phyloP scores from a whole-genome alignment of 2,888 invertebrate species.

The Pterobdella sp. region DNA sequence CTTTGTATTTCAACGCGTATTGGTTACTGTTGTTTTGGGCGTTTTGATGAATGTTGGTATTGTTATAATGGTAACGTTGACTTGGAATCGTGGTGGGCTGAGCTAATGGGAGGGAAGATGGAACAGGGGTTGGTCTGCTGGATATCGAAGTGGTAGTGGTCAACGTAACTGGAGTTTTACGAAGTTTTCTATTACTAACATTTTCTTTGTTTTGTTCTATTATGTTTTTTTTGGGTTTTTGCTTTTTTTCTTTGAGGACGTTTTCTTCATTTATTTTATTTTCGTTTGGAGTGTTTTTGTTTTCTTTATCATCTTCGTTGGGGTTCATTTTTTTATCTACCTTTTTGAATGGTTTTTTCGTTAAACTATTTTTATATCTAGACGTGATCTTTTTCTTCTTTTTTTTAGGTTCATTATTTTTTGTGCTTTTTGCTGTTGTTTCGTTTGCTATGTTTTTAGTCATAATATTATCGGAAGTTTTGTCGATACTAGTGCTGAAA shows the following conservation, averaged over 20 bases:
- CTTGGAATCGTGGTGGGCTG: background rate
- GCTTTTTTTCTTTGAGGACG: background rate
- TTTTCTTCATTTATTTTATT: background rate
- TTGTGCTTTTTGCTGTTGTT: background rate
- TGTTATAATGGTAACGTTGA: background rate
- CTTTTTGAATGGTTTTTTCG: background rate
- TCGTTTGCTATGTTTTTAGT: background rate
- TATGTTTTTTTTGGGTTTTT: background rate
- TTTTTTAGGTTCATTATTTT: background rate
- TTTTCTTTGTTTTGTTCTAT: background rate
- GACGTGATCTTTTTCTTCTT: background rate
- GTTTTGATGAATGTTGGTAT: background rate
- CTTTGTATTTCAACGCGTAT: background rate
- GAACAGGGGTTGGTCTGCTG: background rate
- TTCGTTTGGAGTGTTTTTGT: background rate
- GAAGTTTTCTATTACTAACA: background rate
- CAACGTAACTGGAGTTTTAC: background rate
- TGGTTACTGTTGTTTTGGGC: background rate
- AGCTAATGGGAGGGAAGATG: background rate
- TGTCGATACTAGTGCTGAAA: background rate
- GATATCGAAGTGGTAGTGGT: background rate
- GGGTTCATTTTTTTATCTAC: background rate
- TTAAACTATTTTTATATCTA: background rate
- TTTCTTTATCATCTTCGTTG: background rate
- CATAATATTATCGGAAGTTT: background rate